A percentile compares a stretch with the other conserved stretches of the same genome.
phyloP scores from a whole-genome alignment of 2,113 vertebrate species.

The Mirza zaza region DNA sequence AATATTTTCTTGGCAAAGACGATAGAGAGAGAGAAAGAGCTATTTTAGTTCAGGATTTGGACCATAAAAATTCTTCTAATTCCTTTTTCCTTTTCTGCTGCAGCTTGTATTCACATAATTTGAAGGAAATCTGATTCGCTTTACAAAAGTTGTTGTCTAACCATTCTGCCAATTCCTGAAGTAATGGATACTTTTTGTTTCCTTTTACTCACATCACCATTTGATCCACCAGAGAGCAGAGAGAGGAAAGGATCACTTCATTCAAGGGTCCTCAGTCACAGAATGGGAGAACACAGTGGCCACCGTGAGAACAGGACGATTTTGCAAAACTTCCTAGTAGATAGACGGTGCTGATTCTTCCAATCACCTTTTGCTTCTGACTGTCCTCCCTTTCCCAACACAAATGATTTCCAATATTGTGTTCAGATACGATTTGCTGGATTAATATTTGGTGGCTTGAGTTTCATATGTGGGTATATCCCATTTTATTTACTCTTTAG shows the following conservation, averaged over 20 bases:
- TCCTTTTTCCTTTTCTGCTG: not conserved
- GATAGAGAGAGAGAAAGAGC: not conserved
- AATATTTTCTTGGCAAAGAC: conserved; percentile 26
- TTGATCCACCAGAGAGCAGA: not conserved
- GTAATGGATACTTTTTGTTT: not conserved
- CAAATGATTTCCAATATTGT: not conserved
- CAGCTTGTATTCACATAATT: not conserved
- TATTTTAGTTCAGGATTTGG: conserved; percentile 11
- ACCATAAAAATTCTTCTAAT: not conserved
- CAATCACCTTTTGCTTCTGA: not conserved
- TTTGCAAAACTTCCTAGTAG: not conserved
- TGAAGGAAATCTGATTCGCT: not conserved
- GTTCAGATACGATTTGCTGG: not conserved
- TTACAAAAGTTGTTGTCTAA: not conserved
- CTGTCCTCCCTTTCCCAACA: not conserved
- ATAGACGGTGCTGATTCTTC: not conserved
- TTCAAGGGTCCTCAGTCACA: not conserved
- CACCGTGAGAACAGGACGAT: not conserved
- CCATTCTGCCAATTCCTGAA: not conserved
- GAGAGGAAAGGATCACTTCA: not conserved
- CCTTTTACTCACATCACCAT: not conserved
- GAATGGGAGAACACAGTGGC: not conserved
- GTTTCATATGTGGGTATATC: not conserved
- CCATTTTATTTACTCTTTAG: conserved; percentile 8
- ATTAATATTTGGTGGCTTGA: not conserved